A percentile compares a stretch with the other conserved stretches of the same genome.
Evolutionary conservation across 1,140 invertebrate species (phyloP).

Genomic region (Solenopsis invicta): DNA sequence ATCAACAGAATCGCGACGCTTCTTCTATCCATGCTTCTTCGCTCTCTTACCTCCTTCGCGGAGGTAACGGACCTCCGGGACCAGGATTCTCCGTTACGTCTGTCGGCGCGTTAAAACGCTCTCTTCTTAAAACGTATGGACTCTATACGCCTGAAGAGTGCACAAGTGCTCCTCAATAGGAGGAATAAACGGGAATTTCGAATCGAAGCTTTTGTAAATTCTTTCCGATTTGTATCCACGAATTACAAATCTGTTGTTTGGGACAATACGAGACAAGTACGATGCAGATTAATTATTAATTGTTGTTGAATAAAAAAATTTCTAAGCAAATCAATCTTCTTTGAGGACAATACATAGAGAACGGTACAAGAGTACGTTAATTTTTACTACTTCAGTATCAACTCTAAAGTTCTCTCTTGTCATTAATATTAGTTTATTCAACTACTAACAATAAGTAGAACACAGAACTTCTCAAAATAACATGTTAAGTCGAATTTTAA

Average conservation of each 20-base stretch:
- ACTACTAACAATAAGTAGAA: no score
- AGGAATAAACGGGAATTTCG: not conserved
- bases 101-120: constrained; percentile 19
- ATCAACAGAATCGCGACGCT: constrained; percentile 22
- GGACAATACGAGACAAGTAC: no score
- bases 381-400: not conserved
- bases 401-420: not conserved
- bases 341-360: not conserved
- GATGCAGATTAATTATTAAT: not conserved
- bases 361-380: not conserved
- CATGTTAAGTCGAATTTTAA: no score
- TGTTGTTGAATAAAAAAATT: not conserved
- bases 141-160: not conserved
- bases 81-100: constrained; percentile 56
- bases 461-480: no score
- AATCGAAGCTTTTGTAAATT: not conserved
- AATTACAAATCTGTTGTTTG: not conserved
- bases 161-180: not conserved
- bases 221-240: not conserved
- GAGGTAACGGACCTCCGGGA: constrained; percentile 62
- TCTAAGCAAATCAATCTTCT: not conserved
- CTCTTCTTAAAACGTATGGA: constrained; percentile 19
- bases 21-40: constrained; percentile 12
- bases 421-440: no score
- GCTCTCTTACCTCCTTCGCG: constrained; percentile 20